Base-by-base conservation (phyloP, 2,888 invertebrate species). In the Drosophila mimetica region DNA sequence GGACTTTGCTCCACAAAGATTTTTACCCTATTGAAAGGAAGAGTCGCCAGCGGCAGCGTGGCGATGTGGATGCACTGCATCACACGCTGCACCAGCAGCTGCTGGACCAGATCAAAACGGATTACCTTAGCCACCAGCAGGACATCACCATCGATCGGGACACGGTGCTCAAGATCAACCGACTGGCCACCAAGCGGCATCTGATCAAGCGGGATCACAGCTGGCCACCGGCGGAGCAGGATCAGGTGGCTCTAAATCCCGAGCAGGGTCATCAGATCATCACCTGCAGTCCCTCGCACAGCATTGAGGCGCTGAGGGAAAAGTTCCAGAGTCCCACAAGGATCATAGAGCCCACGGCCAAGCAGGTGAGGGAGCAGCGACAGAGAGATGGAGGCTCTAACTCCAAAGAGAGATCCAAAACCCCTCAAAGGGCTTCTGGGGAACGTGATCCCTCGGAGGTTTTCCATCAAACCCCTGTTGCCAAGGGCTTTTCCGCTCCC, bases 91-190 rank as follows among this genome's bases (percentile, higher is more conserved):
- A 90, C 46, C 90, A 90, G 53, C 87, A 89, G 44, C 83, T 90
- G 66, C 71, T 90, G 66, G 80, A 89, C 34, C 89, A 89, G 76
- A 89, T 90, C 77, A 90, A 90, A 78, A 77, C 84, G 42, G 76
- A 89, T 61, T 90, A 88, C 54, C 72, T 84, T 53, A 89, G 79
- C 61, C 89, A 90, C 57, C 91, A 90, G 69, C 86, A 88, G 64
- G 89, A 90, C 42, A 76, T 91, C 44, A 86, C 86, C 71, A 87
- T 92, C 46, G 92, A 91, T 78, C 86, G 92, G 74, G 91, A 91
- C 64, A 91, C 90, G 9, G 92, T 92, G 64, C 73, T 92, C 63
- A 90, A 90, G 79, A 92, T 92, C 76, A 92, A 92, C 81, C 91
- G 92, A 2, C 69, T 90, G 64, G 89, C 91, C 65, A 89, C 90